Evolutionary conservation across 2,113 vertebrate species (phyloP).

Genomic region (Pelusios castaneus): DNA sequence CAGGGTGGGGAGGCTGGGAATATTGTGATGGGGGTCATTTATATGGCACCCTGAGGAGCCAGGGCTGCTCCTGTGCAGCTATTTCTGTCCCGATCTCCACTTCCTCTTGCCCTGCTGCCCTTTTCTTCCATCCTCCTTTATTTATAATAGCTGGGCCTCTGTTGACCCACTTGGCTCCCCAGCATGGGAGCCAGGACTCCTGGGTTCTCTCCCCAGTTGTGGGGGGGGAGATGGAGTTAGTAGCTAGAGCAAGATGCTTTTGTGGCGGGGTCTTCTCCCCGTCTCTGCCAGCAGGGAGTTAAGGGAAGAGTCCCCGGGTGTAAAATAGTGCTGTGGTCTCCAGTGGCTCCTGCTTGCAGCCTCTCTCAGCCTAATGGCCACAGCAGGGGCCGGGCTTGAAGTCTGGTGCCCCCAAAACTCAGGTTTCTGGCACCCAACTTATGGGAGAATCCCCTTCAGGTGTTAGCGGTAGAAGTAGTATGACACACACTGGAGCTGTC

Average conservation of each 20-base stretch:
- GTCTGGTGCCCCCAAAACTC: too few species aligned
- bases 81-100: constrained; percentile 6
- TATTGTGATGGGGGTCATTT: neutral
- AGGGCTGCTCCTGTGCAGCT: neutral
- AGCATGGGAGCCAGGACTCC: neutral
- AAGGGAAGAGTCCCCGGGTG: neutral
- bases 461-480: too few species aligned
- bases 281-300: too few species aligned
- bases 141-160: constrained; percentile 5
- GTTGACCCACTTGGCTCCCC: neutral
- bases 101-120: neutral
- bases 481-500: too few species aligned
- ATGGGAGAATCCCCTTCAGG: too few species aligned
- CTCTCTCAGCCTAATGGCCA: too few species aligned
- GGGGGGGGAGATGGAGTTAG: neutral
- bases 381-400: too few species aligned
- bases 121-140: constrained; percentile 38
- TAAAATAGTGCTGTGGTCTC: too few species aligned
- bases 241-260: too few species aligned
- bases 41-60: neutral
- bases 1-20: neutral
- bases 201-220: neutral
- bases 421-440: too few species aligned
- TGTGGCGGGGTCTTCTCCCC: too few species aligned
- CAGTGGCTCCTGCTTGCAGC: too few species aligned